A percentile compares a stretch with the other conserved stretches of the same genome.
Conservation (phyloP, 2,888 invertebrate genomes). For the Stenodema calcarata region DNA sequence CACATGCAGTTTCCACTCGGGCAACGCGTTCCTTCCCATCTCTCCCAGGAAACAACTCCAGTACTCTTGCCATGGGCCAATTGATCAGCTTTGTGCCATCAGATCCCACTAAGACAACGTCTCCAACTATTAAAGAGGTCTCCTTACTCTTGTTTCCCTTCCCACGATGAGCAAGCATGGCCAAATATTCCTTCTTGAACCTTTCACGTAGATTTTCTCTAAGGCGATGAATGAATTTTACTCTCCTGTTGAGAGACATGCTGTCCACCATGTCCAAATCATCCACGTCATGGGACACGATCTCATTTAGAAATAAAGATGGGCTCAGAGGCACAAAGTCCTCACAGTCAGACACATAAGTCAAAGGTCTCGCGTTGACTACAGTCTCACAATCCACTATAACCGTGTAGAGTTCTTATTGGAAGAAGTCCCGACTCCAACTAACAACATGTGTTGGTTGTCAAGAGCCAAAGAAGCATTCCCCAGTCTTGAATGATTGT, state of each 20-base stretch:
- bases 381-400: too few relatives aligned
- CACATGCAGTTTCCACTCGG: neutral
- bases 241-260: conserved; percentile 6
- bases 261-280: conserved; percentile 38
- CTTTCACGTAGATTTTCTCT: neutral
- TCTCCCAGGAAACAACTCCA: neutral
- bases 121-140: neutral
- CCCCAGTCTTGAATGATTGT: too few relatives aligned
- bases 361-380: conserved; percentile 47
- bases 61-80: neutral
- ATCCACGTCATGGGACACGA: neutral
- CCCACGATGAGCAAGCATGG: neutral
- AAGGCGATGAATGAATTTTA: neutral
- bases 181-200: neutral
- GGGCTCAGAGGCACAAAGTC: conserved; percentile 46
- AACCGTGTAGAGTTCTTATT: conserved; percentile 35
- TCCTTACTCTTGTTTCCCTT: neutral
- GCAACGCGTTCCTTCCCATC: neutral
- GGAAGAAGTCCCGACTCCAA: too few relatives aligned
- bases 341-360: conserved; percentile 40
- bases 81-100: neutral
- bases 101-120: neutral
- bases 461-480: too few relatives aligned
- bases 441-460: too few relatives aligned
- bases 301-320: conserved; percentile 27